phyloP scores from a whole-genome alignment of 2,888 invertebrate genomes.

The Tenthredo amoena region DNA sequence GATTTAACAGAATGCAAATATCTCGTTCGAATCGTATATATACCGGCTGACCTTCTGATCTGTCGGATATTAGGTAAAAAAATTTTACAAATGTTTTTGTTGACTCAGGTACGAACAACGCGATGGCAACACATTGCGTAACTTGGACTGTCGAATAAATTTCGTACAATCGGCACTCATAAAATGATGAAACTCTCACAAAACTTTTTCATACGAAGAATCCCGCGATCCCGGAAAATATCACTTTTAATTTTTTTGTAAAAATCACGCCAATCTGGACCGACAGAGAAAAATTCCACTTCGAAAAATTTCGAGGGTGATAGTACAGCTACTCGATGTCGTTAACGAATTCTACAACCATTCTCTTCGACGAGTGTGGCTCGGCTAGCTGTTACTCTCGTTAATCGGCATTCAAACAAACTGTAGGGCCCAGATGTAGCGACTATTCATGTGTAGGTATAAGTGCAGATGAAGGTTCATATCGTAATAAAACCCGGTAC shows the following conservation, averaged over 20 bases:
- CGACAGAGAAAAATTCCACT: neutral
- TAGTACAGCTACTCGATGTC: neutral
- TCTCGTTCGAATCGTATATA: neutral
- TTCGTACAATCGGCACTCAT: neutral
- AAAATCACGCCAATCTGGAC: no score
- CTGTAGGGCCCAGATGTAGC: neutral
- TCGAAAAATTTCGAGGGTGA: neutral
- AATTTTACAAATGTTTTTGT: neutral
- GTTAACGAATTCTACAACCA: neutral
- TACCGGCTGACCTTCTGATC: neutral
- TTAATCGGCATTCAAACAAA: constrained; percentile 33
- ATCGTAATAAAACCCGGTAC: constrained; percentile 2
- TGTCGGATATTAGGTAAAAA: neutral
- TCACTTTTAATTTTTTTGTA: no score
- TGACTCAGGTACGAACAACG: no score
- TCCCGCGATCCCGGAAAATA: no score
- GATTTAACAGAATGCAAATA: neutral
- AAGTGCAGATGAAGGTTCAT: neutral
- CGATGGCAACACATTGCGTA: neutral
- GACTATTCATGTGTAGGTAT: neutral
- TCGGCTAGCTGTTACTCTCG: neutral
- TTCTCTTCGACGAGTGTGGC: neutral
- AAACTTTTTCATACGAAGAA: no score
- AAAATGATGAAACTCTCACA: no score
- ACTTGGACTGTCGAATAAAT: neutral